Evolutionary conservation across 30 jellyfish, hydroid and myxozoan species (phyloP), one percentile per base, ranked within the genome.

Genomic region (Aurelia sp.): DNA sequence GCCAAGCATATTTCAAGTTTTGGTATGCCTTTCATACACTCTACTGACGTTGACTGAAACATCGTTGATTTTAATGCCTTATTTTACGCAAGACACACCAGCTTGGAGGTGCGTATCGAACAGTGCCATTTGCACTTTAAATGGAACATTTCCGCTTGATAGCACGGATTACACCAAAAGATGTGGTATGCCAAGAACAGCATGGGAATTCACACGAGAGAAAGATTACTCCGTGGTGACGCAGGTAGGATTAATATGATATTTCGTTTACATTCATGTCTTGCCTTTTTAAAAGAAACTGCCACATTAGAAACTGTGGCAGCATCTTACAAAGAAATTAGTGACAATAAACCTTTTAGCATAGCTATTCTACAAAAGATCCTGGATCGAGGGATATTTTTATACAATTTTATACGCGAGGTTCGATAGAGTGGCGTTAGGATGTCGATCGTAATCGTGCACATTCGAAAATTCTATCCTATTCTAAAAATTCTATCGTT

Each of bases 151-250:
- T 35, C 40, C 48, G 20, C 22, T 21, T 5, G 79, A 57, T 10
- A 47, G 55, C 41, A 31, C 55, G 12, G 37, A 66, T 37, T 86
- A 85, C 85, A 62, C 37, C 21, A 41, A 22, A 48, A 58, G 98
- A 19, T 91, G 98, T 62, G 37, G 16, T 17, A 73, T 91, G 70
- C 91, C 95, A 16, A 67, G 98, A 60, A 17, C 88, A 17, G 95
- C 86, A 23, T 91, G 98, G 98, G 91, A 77, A 62, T 91, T 33
- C 70, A 74, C 75, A 11, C 85, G 79, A 30, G 77, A 79, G 37
- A 64, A 85, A 47, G 81, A 70, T 0, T 91, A 74, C 73, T 91
- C 98, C 17, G 82, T 91, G 11, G 98, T 91, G 3, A 91, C 98
- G 11, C 95, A 91, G 98, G 98, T 91, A 62, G 55, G 15, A 44